These are phyloP conservation scores for Colistium nudipinnis DNA, from an alignment of 2,113 vertebrate species.

Conservation along the genomic window DNA sequence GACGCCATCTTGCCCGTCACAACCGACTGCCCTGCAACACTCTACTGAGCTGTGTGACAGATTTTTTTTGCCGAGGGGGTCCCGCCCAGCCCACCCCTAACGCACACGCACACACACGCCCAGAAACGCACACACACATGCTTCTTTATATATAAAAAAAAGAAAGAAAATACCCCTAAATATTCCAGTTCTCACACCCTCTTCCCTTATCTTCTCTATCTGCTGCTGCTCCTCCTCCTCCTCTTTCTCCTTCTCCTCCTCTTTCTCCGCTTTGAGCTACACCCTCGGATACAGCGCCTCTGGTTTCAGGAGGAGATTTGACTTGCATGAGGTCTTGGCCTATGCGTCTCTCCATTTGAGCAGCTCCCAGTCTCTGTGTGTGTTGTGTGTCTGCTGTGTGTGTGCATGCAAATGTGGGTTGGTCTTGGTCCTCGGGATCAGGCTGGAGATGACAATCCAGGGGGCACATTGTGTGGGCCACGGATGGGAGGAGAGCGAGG, in stretches of 20 bases:
- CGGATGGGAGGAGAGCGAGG: constrained; percentile 60
- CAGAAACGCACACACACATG: constrained; percentile 20
- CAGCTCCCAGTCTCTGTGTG: constrained; percentile 49
- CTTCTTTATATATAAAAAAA: constrained; percentile 17
- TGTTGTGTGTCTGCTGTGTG: constrained; percentile 47
- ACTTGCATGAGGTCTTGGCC: constrained; percentile 73
- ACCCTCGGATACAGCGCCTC: constrained; percentile 44
- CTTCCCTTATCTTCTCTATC: constrained; percentile 35
- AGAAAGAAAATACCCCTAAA: too few relatives aligned
- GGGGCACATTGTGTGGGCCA: constrained; percentile 70
- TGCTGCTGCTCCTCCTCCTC: not conserved
- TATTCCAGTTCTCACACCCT: constrained; percentile 56
- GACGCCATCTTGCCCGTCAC: constrained; percentile 62
- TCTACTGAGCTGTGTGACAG: constrained; percentile 64
- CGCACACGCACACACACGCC: constrained; percentile 24
- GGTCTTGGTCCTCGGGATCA: constrained; percentile 71
- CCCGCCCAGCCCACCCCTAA: constrained; percentile 20
- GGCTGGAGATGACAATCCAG: constrained; percentile 75
- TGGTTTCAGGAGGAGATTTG: constrained; percentile 65
- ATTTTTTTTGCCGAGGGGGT: constrained; percentile 56
- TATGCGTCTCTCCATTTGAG: constrained; percentile 69
- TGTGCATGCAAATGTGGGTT: constrained; percentile 70
- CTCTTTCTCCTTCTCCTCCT: not conserved
- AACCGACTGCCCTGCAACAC: constrained; percentile 69
- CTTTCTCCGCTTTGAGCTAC: constrained; percentile 24